Evolutionary conservation across 2,797 vertebrate species (phyloP).

Genomic region (Megalops cyprinoides): DNA sequence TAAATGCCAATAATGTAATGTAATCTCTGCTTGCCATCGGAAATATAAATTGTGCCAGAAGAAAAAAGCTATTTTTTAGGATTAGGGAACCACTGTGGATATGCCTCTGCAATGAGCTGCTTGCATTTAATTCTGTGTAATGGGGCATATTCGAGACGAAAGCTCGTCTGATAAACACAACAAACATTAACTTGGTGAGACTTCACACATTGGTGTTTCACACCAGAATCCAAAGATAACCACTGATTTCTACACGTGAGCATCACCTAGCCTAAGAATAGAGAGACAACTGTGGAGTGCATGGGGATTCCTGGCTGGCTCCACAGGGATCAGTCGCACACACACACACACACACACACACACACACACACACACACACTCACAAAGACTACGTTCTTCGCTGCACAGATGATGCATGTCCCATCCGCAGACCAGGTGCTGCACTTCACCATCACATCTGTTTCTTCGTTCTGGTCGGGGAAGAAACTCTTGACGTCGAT

Average conservation of each 20-base stretch:
- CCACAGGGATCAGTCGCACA: neutral
- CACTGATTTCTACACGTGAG: neutral
- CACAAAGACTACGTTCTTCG: conserved; percentile 86
- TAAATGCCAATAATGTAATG: too few relatives aligned
- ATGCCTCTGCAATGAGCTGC: too few relatives aligned
- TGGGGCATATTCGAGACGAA: too few relatives aligned
- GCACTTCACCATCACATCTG: conserved; percentile 83
- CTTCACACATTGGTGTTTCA: neutral
- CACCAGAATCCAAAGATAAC: neutral
- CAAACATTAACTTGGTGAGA: neutral
- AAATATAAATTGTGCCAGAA: too few relatives aligned
- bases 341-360: conserved; percentile 9
- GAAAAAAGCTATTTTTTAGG: too few relatives aligned
- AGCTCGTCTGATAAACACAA: too few relatives aligned
- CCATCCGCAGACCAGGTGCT: conserved; percentile 89
- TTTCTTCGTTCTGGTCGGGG: conserved; percentile 73
- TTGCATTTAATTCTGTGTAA: too few relatives aligned
- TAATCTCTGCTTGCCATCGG: too few relatives aligned
- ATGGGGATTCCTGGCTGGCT: too few relatives aligned
- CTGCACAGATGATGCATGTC: conserved; percentile 79
- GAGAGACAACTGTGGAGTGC: too few relatives aligned
- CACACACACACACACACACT: conserved; percentile 57
- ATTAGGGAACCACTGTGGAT: too few relatives aligned
- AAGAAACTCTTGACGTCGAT: conserved; percentile 78
- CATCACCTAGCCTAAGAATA: too few relatives aligned